Evolutionary conservation across 92 coral and sea anemone genomes (phyloP), one percentile per base, ranked within the genome.

Genomic region (Bergia sp.): DNA sequence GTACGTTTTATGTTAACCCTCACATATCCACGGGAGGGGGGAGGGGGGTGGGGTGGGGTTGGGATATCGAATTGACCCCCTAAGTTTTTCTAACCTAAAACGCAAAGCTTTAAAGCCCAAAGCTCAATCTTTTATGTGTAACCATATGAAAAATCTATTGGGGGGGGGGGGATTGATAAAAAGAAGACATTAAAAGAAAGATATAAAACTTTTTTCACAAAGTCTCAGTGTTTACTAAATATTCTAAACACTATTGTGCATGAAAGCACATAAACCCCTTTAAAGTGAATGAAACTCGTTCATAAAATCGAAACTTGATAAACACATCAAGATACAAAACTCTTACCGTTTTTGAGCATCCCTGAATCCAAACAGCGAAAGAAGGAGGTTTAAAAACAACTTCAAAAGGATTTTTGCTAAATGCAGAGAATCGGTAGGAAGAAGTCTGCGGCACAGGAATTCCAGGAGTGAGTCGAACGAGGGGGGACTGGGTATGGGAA

Each of bases 291-390:
- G 23, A 15, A 61, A 61, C 4, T 20, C 21, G 4, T 61, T 61
- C 10, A 20, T n/a, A 61, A 15, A 20, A 13, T 4, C 21, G 23
- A 49, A 43, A 80, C 7, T 36, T 20, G 37, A 66, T 0, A 41
- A 65, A 88, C 77, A 57, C 18, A 23, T 42, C 1, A 9, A 37
- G 21, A n/a, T 12, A 38, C 4, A 21, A 12, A 13, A 39, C 45
- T 5, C 87, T 47, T 83, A 92, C 94, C 94, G 89, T 75, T 75
- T 65, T 76, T 92, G 94, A 50, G 92, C 94, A 64, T 86, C 90
- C 75, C 76, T 86, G 74, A 92, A 89, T 29, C 94, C 94, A 40
- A 92, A 36, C 9, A 92, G 73, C 23, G 88, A 92, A 61, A 92
- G 80, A 6, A 92, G 37, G 16, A 88, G 42, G n/a, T 85, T 89